Percentiles rank a stretch among this genome's conserved stretches.
Conservation (phyloP, 2,888 invertebrate species). For the Monopis laevigella region DNA sequence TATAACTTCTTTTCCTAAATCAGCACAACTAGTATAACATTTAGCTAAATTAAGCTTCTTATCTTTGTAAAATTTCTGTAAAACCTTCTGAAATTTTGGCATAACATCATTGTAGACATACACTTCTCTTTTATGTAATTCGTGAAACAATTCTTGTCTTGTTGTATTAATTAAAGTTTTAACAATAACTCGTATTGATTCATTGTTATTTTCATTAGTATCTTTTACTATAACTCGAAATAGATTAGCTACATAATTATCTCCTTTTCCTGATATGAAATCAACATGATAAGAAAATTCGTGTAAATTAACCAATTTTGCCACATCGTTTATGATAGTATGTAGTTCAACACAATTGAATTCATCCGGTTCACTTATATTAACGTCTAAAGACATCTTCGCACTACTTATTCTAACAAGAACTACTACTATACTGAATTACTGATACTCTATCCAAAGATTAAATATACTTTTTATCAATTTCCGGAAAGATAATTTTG, state of each 20-base stretch:
- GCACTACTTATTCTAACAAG: too few relatives aligned
- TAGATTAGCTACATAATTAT: conserved; percentile 45
- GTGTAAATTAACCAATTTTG: conserved; percentile 26
- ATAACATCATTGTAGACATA: conserved; percentile 36
- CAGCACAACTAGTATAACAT: conserved; percentile 32
- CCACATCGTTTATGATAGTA: conserved; percentile 34
- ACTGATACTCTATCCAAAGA: too few relatives aligned
- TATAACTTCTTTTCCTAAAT: conserved; percentile 40
- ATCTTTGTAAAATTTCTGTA: conserved; percentile 26
- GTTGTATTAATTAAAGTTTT: conserved; percentile 48
- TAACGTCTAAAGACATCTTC: conserved; percentile 55
- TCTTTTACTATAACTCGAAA: conserved; percentile 43
- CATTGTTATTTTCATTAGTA: conserved; percentile 25
- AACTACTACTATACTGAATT: too few relatives aligned
- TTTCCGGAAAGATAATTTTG: too few relatives aligned
- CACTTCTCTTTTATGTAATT: conserved; percentile 46
- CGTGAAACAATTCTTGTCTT: conserved; percentile 43
- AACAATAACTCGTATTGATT: conserved; percentile 35
- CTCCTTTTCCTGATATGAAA: conserved; percentile 39
- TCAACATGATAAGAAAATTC: conserved; percentile 48
- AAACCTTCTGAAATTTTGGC: conserved; percentile 31
- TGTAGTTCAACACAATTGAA: conserved; percentile 47
- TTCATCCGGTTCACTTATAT: conserved; percentile 52
- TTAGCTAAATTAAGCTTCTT: conserved; percentile 33
- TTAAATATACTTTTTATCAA: too few relatives aligned